A percentile compares a stretch with the other conserved stretches of the same genome.
These are phyloP conservation scores for Ptilorrhoa leucosticta DNA, from an alignment of 2,113 vertebrate genomes.

Conservation along the genomic window DNA sequence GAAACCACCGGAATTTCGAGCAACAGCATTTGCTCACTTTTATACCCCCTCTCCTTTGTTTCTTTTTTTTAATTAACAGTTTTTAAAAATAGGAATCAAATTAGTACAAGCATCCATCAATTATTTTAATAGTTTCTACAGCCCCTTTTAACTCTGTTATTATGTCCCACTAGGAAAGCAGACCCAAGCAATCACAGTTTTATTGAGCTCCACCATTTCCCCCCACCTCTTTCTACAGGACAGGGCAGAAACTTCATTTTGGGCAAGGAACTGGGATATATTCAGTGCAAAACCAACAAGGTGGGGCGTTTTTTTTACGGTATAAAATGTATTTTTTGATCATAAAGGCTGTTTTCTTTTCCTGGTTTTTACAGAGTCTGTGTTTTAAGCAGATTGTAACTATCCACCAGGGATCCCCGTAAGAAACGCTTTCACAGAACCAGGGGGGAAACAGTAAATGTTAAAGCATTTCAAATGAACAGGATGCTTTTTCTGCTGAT, in stretches of 20 bases:
- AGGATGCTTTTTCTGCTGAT: slow-evolving; percentile 50
- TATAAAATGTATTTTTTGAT: neutral
- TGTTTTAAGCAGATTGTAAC: slow-evolving; percentile 28
- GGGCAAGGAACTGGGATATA: neutral
- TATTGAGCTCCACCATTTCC: neutral
- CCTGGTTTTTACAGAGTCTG: slow-evolving; percentile 36
- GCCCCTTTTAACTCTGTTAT: neutral
- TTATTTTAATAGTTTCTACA: neutral
- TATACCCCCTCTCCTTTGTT: neutral
- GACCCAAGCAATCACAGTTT: slow-evolving; percentile 3
- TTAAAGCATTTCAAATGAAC: slow-evolving; percentile 34
- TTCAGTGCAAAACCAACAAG: slow-evolving; percentile 23
- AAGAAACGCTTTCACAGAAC: slow-evolving; percentile 46
- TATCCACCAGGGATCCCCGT: slow-evolving; percentile 21
- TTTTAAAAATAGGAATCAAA: neutral
- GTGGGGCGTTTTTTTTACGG: neutral
- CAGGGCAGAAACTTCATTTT: slow-evolving; percentile 41
- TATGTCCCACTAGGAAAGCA: neutral
- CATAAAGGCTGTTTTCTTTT: slow-evolving; percentile 54
- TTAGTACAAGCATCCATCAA: neutral
- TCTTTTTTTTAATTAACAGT: neutral
- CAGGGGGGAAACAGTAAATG: slow-evolving; percentile 10
- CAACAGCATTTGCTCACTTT: neutral
- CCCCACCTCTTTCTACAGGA: neutral
- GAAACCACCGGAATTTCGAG: neutral